Evolutionary conservation across 2,113 vertebrate species (phyloP).

Genomic region (Miniopterus natalensis): DNA sequence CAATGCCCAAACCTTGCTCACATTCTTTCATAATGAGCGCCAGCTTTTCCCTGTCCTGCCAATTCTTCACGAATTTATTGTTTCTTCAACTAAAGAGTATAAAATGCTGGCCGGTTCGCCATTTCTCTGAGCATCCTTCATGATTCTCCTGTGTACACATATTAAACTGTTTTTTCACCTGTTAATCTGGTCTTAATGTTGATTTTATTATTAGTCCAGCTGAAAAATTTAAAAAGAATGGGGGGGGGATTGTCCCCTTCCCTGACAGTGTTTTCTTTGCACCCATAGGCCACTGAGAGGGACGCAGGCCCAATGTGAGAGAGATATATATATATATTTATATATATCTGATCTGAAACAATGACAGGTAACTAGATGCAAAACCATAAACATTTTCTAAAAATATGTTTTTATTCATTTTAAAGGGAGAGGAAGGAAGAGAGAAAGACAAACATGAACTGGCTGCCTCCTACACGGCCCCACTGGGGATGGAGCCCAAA

Average conservation of each 20-base stretch:
- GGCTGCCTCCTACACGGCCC: too few relatives aligned
- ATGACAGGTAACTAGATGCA: not conserved
- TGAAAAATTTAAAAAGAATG: not conserved
- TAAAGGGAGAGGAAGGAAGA: too few relatives aligned
- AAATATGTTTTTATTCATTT: too few relatives aligned
- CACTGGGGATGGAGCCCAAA: too few relatives aligned
- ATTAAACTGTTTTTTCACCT: not conserved
- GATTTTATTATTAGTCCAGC: not conserved
- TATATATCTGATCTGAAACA: not conserved
- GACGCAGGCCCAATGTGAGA: too few relatives aligned
- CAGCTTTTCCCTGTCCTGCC: not conserved
- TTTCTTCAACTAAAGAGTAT: not conserved
- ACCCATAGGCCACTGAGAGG: not conserved
- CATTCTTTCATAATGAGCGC: too few relatives aligned
- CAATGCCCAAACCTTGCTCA: too few relatives aligned
- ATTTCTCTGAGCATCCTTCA: not conserved
- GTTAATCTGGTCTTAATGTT: not conserved
- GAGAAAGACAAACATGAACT: too few relatives aligned
- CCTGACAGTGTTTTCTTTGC: not conserved
- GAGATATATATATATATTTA: too few relatives aligned
- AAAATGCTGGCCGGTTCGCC: not conserved
- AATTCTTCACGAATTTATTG: too few relatives aligned
- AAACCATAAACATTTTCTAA: not conserved
- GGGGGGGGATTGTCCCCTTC: not conserved
- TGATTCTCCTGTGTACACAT: not conserved